Conservation (phyloP, 35 echinoderm and acorn worm species). For the Anneissia japonica region DNA sequence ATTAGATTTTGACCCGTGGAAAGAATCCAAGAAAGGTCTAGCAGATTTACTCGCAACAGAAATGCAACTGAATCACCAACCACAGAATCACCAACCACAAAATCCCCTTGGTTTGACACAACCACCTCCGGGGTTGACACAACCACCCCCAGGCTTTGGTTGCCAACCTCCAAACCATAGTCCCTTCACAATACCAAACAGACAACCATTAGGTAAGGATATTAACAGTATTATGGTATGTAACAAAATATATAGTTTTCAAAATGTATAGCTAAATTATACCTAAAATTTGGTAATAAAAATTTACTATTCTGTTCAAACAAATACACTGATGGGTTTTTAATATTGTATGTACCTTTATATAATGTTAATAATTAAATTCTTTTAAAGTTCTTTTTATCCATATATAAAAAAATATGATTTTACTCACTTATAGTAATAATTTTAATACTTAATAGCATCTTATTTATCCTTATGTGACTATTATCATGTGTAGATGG, state of each 20-base stretch:
- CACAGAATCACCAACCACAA: neutral
- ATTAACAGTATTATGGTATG: conserved; percentile 12
- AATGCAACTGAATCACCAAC: conserved; percentile 56
- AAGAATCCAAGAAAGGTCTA: conserved; percentile 89
- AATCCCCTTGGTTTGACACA: neutral
- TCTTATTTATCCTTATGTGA: neutral
- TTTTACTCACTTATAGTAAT: neutral
- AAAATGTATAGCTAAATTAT: neutral
- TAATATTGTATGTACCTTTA: no score
- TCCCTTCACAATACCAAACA: neutral
- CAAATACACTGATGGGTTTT: no score
- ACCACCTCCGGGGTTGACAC: neutral
- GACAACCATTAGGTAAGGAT: neutral
- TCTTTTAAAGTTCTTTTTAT: no score
- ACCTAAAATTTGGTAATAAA: neutral
- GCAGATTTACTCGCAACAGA: conserved; percentile 90
- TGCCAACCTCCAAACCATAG: conserved; percentile 16
- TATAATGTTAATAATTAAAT: no score
- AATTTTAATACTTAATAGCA: neutral
- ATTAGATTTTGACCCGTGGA: conserved; percentile 93
- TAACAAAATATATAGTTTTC: neutral
- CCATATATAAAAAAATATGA: neutral
- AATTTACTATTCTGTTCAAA: no score
- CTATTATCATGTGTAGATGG: neutral
- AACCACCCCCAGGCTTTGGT: conserved; percentile 51